phyloP scores from a whole-genome alignment of 35 echinoderm and acorn worm genomes.

The Apostichopus californicus region DNA sequence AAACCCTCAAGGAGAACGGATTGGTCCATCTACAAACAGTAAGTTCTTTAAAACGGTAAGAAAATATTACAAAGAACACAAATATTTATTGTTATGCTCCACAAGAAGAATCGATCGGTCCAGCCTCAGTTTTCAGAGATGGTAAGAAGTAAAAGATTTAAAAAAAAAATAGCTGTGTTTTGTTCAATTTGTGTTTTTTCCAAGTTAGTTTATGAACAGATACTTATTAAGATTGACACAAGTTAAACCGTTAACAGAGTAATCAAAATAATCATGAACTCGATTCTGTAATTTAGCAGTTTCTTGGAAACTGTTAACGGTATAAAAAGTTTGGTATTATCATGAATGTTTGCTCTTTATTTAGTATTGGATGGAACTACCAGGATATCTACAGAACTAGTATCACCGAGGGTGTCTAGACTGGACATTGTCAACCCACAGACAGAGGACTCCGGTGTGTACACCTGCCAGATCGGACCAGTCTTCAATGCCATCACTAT shows the following conservation, averaged over 20 bases:
- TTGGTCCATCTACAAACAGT: neutral
- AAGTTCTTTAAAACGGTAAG: neutral
- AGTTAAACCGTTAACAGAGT: no score
- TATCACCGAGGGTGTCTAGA: slow-evolving; percentile 73
- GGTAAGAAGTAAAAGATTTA: neutral
- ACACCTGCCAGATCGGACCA: slow-evolving; percentile 73
- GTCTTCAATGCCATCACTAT: slow-evolving; percentile 67
- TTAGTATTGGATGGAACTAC: neutral
- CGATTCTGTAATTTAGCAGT: no score
- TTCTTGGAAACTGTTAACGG: no score
- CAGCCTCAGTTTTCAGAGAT: no score
- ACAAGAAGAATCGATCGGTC: no score
- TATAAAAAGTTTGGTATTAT: no score
- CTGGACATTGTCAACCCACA: slow-evolving; percentile 65
- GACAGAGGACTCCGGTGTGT: slow-evolving; percentile 78
- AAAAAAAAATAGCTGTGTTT: neutral
- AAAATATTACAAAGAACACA: neutral
- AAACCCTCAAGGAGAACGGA: slow-evolving; percentile 53
- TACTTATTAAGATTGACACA: no score
- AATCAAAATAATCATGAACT: no score
- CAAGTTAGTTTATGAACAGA: no score
- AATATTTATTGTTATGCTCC: no score
- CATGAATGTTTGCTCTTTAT: neutral
- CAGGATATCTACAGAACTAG: slow-evolving; percentile 28
- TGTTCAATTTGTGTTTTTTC: neutral